Base-by-base conservation (phyloP, 2,113 vertebrate genomes). In the Uria aalge region DNA sequence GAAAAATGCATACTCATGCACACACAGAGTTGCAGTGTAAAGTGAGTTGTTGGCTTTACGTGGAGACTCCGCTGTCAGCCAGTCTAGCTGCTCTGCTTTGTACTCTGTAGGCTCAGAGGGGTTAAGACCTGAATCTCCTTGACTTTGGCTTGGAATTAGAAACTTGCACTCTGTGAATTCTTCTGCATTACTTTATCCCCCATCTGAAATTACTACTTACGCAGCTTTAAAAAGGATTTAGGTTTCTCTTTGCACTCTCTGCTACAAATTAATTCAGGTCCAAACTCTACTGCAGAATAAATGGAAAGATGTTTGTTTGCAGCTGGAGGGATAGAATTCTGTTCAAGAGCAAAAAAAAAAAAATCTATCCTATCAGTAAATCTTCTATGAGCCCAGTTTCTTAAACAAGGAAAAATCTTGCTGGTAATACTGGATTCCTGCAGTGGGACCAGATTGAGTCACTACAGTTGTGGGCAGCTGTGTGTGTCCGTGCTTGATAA, bases 121-220 rank as follows among this genome's bases (percentile, higher is more conserved):
- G 92, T 93, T 96, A 95, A 94, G 80, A 92, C 74, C 80, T 74
- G 85, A 91, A 94, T 92, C 91, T 92, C 81, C 66, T 96, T 94
- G 87, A 96, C 78, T 91, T 92, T 66, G 36, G 45, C 88, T 97
- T 92, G 80, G 87, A 85, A 85, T 96, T 84, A 96, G 87, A 92
- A 96, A 92, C 88, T 88, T 83, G 53, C 53, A 88, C 13, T 59
- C 67, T 0, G 2, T 93, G 72, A 97, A 92, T 94, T 96, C 71
- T 95, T 88, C 76, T 85, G 71, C 62, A 72, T 92, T 97, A 80
- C 88, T 94, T 96, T 96, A 96, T 97, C 71, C 77, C 40, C 71
- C 74, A 78, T 93, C 84, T 96, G 89, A 97, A 97, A 94, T 94
- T 92, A 56, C 84, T 95, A 90, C 74, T 81, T 94, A 86, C 64